Evolutionary conservation across 2,797 vertebrate species (phyloP).

Genomic region (Xenentodon cancila): DNA sequence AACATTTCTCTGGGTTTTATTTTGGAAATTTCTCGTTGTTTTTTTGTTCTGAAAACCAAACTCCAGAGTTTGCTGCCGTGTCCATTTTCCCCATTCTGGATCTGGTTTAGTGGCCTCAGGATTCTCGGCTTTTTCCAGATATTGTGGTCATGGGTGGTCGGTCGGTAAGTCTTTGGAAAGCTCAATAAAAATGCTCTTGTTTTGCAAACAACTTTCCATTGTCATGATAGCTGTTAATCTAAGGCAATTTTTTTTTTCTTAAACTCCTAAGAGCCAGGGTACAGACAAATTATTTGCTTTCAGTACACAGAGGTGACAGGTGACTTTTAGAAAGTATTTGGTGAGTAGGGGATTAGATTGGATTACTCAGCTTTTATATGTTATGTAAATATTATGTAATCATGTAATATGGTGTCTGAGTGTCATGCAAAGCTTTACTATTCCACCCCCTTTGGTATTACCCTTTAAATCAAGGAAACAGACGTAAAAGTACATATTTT

Average conservation of each 20-base stretch:
- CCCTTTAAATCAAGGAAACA: slow-evolving; percentile 33
- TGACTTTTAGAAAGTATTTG: neutral
- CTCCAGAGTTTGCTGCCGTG: too few species aligned
- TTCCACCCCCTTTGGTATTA: slow-evolving; percentile 8
- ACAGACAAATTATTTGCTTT: slow-evolving; percentile 6
- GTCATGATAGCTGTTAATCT: too few species aligned
- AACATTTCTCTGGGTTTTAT: too few species aligned
- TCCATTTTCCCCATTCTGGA: too few species aligned
- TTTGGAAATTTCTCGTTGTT: too few species aligned
- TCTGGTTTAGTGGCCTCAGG: too few species aligned
- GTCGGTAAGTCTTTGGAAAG: too few species aligned
- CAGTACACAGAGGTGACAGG: neutral
- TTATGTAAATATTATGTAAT: neutral
- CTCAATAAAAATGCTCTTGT: too few species aligned
- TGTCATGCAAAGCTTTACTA: neutral
- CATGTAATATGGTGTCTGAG: neutral
- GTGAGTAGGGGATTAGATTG: neutral
- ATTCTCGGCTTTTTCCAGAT: too few species aligned
- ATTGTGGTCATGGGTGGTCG: too few species aligned
- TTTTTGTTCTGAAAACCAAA: too few species aligned
- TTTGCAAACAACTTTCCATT: too few species aligned
- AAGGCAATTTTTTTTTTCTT: neutral
- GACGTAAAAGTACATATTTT: slow-evolving; percentile 28
- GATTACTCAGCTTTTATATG: neutral
- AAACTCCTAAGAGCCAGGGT: neutral